These are phyloP conservation scores for Phyto melanocephala DNA, from an alignment of 2,888 invertebrate genomes.

Conservation along the genomic window DNA sequence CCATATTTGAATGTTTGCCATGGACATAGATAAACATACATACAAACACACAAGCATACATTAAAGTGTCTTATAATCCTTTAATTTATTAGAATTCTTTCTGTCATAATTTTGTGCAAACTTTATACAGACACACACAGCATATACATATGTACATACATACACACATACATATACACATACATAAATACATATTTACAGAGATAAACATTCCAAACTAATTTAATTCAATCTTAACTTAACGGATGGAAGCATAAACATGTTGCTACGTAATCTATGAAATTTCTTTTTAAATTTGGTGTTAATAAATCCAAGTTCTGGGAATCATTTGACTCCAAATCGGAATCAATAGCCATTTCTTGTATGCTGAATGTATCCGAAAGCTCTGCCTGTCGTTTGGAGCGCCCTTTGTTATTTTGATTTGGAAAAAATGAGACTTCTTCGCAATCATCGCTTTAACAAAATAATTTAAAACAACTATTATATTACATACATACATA, in stretches of 20 bases:
- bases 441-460: constrained; percentile 75
- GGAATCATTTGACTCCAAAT: constrained; percentile 77
- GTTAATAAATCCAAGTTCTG: constrained; percentile 77
- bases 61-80: too few species aligned
- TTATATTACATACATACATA: not conserved
- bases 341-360: constrained; percentile 79
- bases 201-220: not conserved
- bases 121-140: not conserved
- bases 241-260: constrained; percentile 72
- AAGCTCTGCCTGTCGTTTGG: constrained; percentile 74
- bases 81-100: too few species aligned
- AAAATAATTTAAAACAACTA: not conserved
- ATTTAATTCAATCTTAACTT: constrained; percentile 67
- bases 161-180: not conserved
- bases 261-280: constrained; percentile 71
- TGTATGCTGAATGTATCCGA: constrained; percentile 79
- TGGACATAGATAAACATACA: too few species aligned
- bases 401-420: constrained; percentile 70
- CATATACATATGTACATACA: not conserved
- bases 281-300: constrained; percentile 73
- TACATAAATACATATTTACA: not conserved
- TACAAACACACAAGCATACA: too few species aligned
- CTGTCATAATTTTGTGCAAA: too few species aligned
- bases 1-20: too few species aligned
- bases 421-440: constrained; percentile 78